Conservation (phyloP, 2,888 invertebrate genomes). For the Deladenus siricidicola region DNA sequence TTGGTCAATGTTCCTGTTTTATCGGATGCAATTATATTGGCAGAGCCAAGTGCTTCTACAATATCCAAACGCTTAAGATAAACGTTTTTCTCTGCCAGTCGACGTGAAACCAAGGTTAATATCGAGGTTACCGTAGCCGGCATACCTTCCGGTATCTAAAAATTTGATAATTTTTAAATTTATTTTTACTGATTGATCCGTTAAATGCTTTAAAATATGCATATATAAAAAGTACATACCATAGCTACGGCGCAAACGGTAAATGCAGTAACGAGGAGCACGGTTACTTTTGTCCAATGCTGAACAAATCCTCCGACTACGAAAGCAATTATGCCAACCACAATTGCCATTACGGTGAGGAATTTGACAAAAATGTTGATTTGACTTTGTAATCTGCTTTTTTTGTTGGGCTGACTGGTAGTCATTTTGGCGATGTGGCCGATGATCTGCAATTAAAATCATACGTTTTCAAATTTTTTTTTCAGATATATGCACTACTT, state of each 20-base stretch:
- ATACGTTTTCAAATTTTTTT: no score
- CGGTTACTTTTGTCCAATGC: conserved; percentile 29
- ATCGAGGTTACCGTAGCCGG: conserved; percentile 32
- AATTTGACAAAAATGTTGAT: conserved; percentile 39
- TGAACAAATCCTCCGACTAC: conserved; percentile 33
- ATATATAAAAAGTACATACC: neutral
- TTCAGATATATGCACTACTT: no score
- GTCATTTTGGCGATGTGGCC: conserved; percentile 44
- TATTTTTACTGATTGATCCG: neutral
- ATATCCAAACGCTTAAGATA: conserved; percentile 30
- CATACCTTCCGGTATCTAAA: conserved; percentile 23
- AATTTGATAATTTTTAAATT: neutral
- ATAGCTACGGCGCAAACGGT: conserved; percentile 27
- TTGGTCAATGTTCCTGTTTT: conserved; percentile 35
- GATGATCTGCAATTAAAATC: conserved; percentile 26
- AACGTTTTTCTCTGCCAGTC: conserved; percentile 29
- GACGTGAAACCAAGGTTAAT: conserved; percentile 25
- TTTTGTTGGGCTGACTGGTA: conserved; percentile 33
- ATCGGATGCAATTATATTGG: conserved; percentile 27
- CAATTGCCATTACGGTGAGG: conserved; percentile 37
- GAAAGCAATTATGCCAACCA: conserved; percentile 34
- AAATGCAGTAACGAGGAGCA: conserved; percentile 35
- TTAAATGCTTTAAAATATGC: neutral
- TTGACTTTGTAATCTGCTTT: conserved; percentile 34
- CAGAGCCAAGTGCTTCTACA: conserved; percentile 31